Percentiles rank a stretch among this genome's conserved stretches.
Evolutionary conservation across 2,888 invertebrate species (phyloP).

Genomic region (Sepioteuthis lessoniana): DNA sequence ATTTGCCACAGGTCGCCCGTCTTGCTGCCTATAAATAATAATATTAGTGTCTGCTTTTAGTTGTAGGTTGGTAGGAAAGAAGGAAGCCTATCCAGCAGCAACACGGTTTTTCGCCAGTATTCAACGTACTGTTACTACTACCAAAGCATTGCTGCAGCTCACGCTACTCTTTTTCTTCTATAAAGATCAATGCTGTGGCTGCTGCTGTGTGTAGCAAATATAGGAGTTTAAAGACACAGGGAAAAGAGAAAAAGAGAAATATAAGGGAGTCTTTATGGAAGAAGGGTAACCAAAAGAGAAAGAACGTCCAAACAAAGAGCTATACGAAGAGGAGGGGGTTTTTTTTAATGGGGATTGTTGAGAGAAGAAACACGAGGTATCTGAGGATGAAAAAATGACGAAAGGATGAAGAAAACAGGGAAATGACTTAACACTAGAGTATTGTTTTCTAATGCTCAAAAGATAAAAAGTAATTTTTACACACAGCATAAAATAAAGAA

Average conservation of each 20-base stretch:
- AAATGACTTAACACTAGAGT: too few species aligned
- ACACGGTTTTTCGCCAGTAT: not conserved
- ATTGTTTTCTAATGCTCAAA: not conserved
- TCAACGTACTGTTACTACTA: not conserved
- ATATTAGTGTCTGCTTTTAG: not conserved
- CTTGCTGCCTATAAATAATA: not conserved
- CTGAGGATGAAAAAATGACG: not conserved
- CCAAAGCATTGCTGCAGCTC: not conserved
- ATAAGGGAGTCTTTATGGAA: not conserved
- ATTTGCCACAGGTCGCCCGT: constrained; percentile 18
- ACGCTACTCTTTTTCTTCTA: not conserved
- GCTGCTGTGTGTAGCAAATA: not conserved
- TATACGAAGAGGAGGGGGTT: not conserved
- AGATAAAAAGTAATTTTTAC: not conserved
- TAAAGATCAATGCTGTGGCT: not conserved
- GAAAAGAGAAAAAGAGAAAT: not conserved
- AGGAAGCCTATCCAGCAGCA: constrained; percentile 34
- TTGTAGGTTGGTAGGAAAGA: not conserved
- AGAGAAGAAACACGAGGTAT: not conserved
- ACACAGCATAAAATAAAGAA: too few species aligned
- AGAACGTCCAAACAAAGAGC: not conserved
- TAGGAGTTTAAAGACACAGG: not conserved
- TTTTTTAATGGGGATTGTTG: not conserved
- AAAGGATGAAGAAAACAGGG: not conserved
- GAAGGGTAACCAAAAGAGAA: not conserved